Evolutionary conservation across 92 coral and sea anemone species (phyloP).

Genomic region (Heteractis magnifica): DNA sequence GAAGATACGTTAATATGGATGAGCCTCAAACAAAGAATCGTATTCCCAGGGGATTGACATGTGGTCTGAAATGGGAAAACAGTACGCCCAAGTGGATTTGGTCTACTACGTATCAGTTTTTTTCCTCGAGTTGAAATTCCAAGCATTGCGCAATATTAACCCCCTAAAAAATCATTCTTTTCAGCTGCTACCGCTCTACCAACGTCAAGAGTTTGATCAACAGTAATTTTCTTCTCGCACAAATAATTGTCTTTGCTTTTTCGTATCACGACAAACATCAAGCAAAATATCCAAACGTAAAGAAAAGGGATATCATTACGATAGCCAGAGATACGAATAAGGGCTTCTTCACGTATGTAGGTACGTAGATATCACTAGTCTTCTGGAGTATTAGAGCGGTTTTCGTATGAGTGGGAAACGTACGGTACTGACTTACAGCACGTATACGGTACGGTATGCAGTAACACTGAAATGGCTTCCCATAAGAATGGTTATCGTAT

Average conservation of each 20-base stretch:
- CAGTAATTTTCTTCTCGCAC: not conserved
- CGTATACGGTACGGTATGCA: too few relatives aligned
- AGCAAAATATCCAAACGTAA: conserved; percentile 7
- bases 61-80: not conserved
- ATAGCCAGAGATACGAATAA: conserved; percentile 7
- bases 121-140: too few relatives aligned
- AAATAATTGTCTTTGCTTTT: conserved; percentile 18
- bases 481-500: too few relatives aligned
- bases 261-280: conserved; percentile 14
- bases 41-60: too few relatives aligned
- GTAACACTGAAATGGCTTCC: too few relatives aligned
- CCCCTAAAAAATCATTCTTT: not conserved
- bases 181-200: conserved; percentile 19
- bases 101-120: too few relatives aligned
- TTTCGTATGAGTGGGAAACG: too few relatives aligned
- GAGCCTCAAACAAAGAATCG: too few relatives aligned
- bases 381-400: not conserved
- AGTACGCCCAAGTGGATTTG: too few relatives aligned
- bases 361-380: not conserved
- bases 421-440: too few relatives aligned
- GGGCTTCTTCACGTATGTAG: conserved; percentile 22
- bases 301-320: not conserved
- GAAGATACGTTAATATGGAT: too few relatives aligned
- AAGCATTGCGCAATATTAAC: too few relatives aligned
- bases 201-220: conserved; percentile 28